These are phyloP conservation scores for Cacatua alba DNA, from an alignment of 2,113 vertebrate species.

Conservation along the genomic window DNA sequence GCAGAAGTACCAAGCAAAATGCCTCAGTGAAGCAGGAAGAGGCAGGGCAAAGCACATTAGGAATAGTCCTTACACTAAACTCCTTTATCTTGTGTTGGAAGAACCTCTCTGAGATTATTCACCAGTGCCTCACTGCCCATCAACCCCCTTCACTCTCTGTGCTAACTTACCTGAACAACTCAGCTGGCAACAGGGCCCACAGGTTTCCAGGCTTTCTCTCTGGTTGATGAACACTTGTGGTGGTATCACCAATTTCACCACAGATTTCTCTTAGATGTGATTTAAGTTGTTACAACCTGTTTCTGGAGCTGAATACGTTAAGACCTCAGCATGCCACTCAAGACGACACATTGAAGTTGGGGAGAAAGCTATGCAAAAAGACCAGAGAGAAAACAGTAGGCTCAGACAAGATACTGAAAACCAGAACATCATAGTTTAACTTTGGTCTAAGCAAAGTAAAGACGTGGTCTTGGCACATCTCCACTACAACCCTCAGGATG, in stretches of 20 bases:
- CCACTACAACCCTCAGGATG: neutral
- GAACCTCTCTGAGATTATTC: neutral
- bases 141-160: neutral
- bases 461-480: fast-evolving
- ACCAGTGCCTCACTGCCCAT: neutral
- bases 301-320: neutral
- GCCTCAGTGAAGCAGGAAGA: neutral
- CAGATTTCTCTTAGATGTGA: neutral
- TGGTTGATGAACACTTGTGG: neutral
- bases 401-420: neutral
- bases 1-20: neutral
- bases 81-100: neutral
- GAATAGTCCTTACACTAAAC: neutral
- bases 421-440: neutral
- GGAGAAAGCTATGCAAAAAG: neutral
- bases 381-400: neutral
- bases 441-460: neutral
- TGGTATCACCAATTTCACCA: neutral
- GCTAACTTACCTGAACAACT: neutral
- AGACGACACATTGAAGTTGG: neutral
- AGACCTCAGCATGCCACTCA: neutral
- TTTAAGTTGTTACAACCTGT: neutral
- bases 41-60: neutral
- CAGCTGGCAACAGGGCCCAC: neutral
- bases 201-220: neutral